Percentiles rank a stretch among this genome's conserved stretches.
Conservation (phyloP, 2,888 invertebrate species). For the Troilus luridus region DNA sequence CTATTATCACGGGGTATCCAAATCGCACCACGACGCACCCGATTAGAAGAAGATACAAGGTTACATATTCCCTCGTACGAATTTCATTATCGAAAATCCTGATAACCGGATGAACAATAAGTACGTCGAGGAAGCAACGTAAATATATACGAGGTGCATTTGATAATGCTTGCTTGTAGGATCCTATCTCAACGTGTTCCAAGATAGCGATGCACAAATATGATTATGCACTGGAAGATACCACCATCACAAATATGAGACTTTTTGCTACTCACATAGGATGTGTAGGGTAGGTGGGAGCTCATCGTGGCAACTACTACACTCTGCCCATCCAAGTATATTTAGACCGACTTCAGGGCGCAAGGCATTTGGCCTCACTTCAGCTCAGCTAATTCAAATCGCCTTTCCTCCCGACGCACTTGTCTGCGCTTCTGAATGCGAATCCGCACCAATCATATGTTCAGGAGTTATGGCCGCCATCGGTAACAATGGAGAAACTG, state of each 20-base stretch:
- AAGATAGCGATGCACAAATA: background rate
- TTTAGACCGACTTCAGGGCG: constrained; percentile 52
- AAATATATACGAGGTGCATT: background rate
- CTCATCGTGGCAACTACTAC: constrained; percentile 58
- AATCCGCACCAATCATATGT: background rate
- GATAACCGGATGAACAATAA: background rate
- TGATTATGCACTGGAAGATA: background rate
- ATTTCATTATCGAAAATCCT: background rate
- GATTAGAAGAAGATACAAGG: background rate
- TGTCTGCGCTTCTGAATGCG: background rate
- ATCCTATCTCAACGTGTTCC: background rate
- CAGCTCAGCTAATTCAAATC: constrained; percentile 29
- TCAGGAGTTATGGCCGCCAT: background rate
- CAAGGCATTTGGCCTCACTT: constrained; percentile 43
- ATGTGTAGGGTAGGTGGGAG: constrained; percentile 58
- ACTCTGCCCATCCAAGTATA: constrained; percentile 48
- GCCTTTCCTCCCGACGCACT: constrained; percentile 1
- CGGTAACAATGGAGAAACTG: background rate
- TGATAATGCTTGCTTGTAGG: background rate
- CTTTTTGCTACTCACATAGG: constrained; percentile 48
- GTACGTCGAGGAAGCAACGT: background rate
- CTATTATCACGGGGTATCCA: background rate
- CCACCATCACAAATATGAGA: background rate
- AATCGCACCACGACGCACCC: background rate
- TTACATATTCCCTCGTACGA: background rate